Conservation (phyloP, 2,888 invertebrate genomes). For the Agrenia bidenticulata region DNA sequence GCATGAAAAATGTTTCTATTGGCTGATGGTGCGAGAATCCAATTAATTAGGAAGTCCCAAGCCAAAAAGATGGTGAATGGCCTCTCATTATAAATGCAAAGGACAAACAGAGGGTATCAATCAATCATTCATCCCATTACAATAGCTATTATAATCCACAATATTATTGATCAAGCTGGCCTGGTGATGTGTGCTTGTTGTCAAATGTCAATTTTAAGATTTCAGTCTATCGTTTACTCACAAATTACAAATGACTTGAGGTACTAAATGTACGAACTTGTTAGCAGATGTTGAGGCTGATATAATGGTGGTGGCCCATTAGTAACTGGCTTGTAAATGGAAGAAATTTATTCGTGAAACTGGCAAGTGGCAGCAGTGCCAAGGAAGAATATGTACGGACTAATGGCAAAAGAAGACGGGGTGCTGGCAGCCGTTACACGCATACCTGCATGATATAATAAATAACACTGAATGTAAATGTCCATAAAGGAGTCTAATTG, state of each 20-base stretch:
- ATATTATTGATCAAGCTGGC: neutral
- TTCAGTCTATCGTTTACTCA: neutral
- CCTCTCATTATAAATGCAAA: neutral
- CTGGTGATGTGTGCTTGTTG: constrained; percentile 12
- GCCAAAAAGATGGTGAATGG: constrained; percentile 6
- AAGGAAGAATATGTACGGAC: neutral
- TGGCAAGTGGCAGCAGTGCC: constrained; percentile 2
- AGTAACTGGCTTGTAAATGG: no score
- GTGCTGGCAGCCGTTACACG: constrained; percentile 14
- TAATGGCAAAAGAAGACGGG: constrained; percentile 15
- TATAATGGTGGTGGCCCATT: no score
- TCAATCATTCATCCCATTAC: constrained; percentile 9
- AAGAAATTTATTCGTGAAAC: neutral
- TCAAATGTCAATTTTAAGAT: constrained; percentile 12
- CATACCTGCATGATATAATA: neutral
- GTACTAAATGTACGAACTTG: no score
- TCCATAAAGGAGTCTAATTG: constrained; percentile 15
- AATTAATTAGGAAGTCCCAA: constrained; percentile 20
- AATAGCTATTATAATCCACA: neutral
- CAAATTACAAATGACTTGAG: no score
- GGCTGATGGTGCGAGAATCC: constrained; percentile 13
- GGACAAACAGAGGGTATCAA: neutral
- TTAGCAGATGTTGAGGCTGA: no score
- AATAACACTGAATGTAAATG: constrained; percentile 11
- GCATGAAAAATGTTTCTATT: no score